phyloP scores from a whole-genome alignment of 2,113 vertebrate genomes.

The Sturnus vulgaris region DNA sequence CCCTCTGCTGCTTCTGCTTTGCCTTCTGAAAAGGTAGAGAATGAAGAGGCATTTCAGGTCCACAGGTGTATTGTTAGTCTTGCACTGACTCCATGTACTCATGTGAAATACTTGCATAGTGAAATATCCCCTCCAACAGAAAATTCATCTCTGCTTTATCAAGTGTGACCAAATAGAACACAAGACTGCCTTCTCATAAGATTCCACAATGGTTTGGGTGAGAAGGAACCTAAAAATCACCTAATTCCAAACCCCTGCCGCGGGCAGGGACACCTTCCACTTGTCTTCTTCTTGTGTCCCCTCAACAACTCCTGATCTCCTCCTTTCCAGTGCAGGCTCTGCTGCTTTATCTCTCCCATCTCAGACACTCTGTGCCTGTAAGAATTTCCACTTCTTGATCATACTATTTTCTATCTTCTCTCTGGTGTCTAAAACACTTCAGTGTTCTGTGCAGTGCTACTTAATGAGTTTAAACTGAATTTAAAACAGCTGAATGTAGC shows the following conservation, averaged over 20 bases:
- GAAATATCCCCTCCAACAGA: not conserved
- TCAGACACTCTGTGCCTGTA: not conserved
- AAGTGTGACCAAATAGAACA: not conserved
- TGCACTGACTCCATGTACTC: not conserved
- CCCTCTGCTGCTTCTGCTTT: not conserved
- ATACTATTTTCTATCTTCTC: not conserved
- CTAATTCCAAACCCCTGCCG: accelerated
- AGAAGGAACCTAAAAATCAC: not conserved
- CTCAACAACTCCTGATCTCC: not conserved
- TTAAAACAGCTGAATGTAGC: not conserved
- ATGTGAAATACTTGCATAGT: not conserved
- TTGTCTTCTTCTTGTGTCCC: not conserved
- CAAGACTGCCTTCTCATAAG: not conserved
- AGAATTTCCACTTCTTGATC: not conserved
- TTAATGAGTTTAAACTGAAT: not conserved
- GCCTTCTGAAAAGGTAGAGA: not conserved
- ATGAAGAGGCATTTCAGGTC: not conserved
- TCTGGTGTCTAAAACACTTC: not conserved
- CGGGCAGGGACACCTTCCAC: not conserved
- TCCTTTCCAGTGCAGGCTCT: not conserved
- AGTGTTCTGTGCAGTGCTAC: not conserved
- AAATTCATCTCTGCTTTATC: not conserved
- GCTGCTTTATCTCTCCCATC: not conserved
- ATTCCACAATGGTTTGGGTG: not conserved
- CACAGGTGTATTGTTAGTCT: not conserved